Percentiles rank a stretch among this genome's conserved stretches.
Conservation (phyloP, 2,797 vertebrate species). For the Simalia tracyae region DNA sequence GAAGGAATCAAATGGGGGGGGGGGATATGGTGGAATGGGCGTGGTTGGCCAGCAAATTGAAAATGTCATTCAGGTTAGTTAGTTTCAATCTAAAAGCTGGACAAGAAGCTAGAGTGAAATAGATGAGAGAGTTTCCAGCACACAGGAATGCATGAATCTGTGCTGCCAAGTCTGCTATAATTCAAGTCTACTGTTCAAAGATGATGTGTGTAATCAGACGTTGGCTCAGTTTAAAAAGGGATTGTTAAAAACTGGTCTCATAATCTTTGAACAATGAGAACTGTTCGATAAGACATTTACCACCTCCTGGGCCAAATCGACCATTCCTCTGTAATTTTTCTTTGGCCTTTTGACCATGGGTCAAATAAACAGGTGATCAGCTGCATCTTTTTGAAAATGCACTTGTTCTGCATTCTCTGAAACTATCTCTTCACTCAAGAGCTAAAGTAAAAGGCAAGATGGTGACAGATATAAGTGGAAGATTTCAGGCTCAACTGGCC, state of each 20-base stretch:
- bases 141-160: not conserved
- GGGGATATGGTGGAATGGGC: not conserved
- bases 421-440: too few species aligned
- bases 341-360: too few species aligned
- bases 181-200: not conserved
- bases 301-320: too few species aligned
- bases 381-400: too few species aligned
- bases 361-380: too few species aligned
- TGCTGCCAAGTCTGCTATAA: not conserved
- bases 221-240: not conserved
- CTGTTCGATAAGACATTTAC: not conserved
- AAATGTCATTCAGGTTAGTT: not conserved
- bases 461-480: too few species aligned
- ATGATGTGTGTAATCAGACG: not conserved
- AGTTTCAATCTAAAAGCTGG: not conserved
- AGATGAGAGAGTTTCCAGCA: too few species aligned
- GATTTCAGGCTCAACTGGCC: too few species aligned
- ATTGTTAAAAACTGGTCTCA: not conserved
- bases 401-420: too few species aligned
- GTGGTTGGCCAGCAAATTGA: not conserved
- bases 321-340: too few species aligned
- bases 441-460: too few species aligned
- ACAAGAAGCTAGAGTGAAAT: not conserved
- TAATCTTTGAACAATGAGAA: not conserved
- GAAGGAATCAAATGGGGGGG: not conserved